Percentiles rank a stretch among this genome's conserved stretches.
These are phyloP conservation scores for Nomada lathburiana DNA, from an alignment of 2,888 invertebrate species.

Conservation along the genomic window DNA sequence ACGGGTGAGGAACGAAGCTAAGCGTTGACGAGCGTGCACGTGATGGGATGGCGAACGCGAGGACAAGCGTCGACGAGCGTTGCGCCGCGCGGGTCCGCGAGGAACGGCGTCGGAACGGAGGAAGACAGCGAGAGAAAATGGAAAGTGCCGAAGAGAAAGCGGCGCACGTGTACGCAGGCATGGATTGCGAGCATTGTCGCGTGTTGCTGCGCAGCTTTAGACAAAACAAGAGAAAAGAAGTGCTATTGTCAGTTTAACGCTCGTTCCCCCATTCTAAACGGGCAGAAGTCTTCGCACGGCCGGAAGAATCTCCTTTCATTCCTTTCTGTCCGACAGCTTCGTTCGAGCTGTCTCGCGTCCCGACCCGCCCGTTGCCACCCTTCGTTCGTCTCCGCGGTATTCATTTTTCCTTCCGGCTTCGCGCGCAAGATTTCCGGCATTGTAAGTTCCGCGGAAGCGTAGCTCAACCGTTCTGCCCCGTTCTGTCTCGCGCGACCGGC, in stretches of 20 bases:
- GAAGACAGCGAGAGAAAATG: slow-evolving; percentile 36
- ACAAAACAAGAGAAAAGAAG: slow-evolving; percentile 60
- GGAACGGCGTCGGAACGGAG: slow-evolving; percentile 31
- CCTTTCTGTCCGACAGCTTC: slow-evolving; percentile 51
- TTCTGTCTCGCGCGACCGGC: slow-evolving; percentile 18
- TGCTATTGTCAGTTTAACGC: slow-evolving; percentile 79
- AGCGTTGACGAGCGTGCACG: slow-evolving; percentile 4
- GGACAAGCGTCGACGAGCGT: slow-evolving; percentile 54
- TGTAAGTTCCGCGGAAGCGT: slow-evolving; percentile 40
- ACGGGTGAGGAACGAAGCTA: slow-evolving; percentile 29
- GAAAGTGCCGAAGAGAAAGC: slow-evolving; percentile 31
- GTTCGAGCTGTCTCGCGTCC: slow-evolving; percentile 17
- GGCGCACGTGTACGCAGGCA: slow-evolving; percentile 50
- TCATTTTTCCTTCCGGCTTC: slow-evolving; percentile 46
- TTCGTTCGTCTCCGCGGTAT: slow-evolving; percentile 32
- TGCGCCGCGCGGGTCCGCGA: slow-evolving; percentile 37
- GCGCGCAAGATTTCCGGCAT: slow-evolving; percentile 59
- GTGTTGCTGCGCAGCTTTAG: slow-evolving; percentile 62
- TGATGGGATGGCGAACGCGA: slow-evolving; percentile 43
- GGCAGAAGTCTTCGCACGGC: slow-evolving; percentile 47
- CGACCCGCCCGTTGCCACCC: slow-evolving; percentile 33
- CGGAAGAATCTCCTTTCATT: slow-evolving; percentile 57
- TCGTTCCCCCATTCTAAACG: slow-evolving; percentile 56
- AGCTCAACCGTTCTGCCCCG: slow-evolving; percentile 8
- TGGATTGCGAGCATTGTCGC: slow-evolving; percentile 75